Evolutionary conservation across 1,140 invertebrate genomes (phyloP).

Genomic region (Arion vulgaris): DNA sequence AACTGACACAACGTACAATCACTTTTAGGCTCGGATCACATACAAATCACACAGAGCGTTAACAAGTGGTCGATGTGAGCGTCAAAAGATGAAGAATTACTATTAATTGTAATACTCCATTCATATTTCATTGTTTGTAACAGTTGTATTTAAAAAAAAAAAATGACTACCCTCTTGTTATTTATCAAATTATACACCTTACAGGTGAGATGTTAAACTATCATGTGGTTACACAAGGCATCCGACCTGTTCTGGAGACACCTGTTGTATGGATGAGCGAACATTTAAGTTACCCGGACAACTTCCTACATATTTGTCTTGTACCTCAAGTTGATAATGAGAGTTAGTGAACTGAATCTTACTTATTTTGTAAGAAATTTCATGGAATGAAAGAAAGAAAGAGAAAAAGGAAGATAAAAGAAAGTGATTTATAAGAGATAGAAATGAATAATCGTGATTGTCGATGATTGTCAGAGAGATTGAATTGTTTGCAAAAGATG

Average conservation of each 20-base stretch:
- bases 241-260: slow-evolving; percentile 88
- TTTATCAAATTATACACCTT: too few species aligned
- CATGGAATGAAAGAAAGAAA: not conserved
- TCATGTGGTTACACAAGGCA: slow-evolving; percentile 87
- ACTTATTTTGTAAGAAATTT: not conserved
- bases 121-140: too few species aligned
- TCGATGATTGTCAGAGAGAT: not conserved
- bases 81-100: too few species aligned
- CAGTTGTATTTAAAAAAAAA: too few species aligned
- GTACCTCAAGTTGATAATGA: slow-evolving; percentile 30
- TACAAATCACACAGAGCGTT: too few species aligned
- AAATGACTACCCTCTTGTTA: too few species aligned
- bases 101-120: too few species aligned
- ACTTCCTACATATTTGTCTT: slow-evolving; percentile 89
- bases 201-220: slow-evolving; percentile 27
- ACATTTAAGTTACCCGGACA: slow-evolving; percentile 98
- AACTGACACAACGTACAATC: too few species aligned
- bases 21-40: too few species aligned
- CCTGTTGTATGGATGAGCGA: slow-evolving; percentile 97
- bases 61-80: too few species aligned
- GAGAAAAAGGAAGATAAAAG: slow-evolving; percentile 6
- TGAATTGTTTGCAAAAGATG: too few species aligned
- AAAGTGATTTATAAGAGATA: not conserved
- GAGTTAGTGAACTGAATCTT: slow-evolving; percentile 15
- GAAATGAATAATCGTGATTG: not conserved